phyloP scores from a whole-genome alignment of 2,888 invertebrate genomes.

The Macropis europaea region DNA sequence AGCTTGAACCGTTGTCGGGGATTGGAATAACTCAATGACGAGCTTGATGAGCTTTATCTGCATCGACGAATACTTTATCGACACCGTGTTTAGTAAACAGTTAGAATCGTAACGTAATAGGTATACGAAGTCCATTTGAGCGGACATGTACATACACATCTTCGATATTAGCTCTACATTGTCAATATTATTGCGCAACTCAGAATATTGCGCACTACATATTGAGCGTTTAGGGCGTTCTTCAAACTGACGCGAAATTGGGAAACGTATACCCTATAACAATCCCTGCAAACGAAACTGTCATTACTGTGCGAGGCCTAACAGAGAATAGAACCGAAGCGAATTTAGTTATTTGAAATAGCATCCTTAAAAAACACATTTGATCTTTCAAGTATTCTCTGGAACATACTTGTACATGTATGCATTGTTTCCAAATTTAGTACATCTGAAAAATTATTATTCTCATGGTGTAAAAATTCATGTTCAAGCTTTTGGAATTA shows the following conservation, averaged over 20 bases:
- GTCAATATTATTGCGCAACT: constrained; percentile 55
- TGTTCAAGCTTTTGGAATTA: too few relatives aligned
- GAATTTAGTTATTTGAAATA: too few relatives aligned
- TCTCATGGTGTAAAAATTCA: too few relatives aligned
- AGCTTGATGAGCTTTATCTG: constrained; percentile 17
- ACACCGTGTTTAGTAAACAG: constrained; percentile 30
- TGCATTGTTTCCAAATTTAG: too few relatives aligned
- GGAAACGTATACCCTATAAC: constrained; percentile 2
- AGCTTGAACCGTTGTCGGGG: not conserved
- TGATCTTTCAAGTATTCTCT: too few relatives aligned
- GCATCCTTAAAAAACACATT: too few relatives aligned
- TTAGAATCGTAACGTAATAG: constrained; percentile 2
- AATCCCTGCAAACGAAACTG: not conserved
- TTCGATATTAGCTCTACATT: constrained; percentile 40
- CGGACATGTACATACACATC: not conserved
- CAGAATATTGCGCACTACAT: constrained; percentile 47
- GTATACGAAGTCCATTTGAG: constrained; percentile 19
- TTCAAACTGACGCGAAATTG: constrained; percentile 16
- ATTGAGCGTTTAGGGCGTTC: constrained; percentile 48
- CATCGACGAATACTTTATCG: constrained; percentile 12
- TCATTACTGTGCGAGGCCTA: not conserved
- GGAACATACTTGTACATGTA: too few relatives aligned
- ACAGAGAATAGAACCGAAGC: not conserved
- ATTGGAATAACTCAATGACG: not conserved
- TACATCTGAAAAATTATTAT: too few relatives aligned